Conservation (phyloP, 2,888 invertebrate species). For the Hirudinaria manillensis region DNA sequence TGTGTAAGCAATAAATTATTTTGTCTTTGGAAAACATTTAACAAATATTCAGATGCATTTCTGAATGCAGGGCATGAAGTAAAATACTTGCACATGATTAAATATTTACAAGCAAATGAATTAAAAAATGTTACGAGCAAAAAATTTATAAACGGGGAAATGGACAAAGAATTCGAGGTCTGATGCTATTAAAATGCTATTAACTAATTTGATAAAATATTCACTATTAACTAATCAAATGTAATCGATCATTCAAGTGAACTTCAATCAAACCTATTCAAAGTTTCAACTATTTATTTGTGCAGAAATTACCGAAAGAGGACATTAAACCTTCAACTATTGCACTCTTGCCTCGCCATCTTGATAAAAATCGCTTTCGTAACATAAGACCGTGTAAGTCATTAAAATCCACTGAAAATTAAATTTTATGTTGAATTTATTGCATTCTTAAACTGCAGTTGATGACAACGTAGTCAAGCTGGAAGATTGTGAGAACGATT, state of each 20-base stretch:
- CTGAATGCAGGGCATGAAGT: too few species aligned
- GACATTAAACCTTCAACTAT: background rate
- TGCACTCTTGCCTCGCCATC: background rate
- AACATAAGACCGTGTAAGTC: background rate
- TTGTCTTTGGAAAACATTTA: too few species aligned
- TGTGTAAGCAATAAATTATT: too few species aligned
- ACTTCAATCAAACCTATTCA: background rate
- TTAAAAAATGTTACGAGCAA: too few species aligned
- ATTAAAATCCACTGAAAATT: too few species aligned
- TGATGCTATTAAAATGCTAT: too few species aligned
- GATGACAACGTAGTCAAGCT: constrained; percentile 1
- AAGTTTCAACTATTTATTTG: background rate
- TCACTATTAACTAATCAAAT: too few species aligned
- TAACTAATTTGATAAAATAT: too few species aligned
- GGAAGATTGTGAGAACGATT: background rate
- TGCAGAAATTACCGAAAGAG: background rate
- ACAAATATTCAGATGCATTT: background rate
- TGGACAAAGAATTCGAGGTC: background rate
- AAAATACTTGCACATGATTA: too few species aligned
- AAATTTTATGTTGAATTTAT: background rate
- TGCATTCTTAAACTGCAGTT: background rate
- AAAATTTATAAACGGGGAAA: background rate
- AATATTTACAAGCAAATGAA: too few species aligned
- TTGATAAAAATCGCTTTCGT: background rate
- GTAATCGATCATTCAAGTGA: too few species aligned